Conservation (phyloP, 1,140 invertebrate genomes). For the Pomacea maculata region DNA sequence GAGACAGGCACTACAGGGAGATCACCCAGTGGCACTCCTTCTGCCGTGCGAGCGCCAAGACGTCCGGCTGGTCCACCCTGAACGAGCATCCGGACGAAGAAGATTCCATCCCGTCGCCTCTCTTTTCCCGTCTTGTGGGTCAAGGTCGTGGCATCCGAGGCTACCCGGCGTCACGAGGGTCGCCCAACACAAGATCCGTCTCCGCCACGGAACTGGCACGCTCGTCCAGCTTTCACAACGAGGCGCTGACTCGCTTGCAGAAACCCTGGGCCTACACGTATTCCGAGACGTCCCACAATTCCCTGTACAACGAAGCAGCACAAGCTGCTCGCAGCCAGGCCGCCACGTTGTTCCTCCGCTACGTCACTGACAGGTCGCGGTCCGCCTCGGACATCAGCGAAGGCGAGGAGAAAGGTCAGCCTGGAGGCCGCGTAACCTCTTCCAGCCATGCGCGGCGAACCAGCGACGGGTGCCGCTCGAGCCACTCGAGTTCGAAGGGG, state of each 20-base stretch:
- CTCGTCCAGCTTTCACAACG: conserved; percentile 11
- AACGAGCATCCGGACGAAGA: too few species aligned
- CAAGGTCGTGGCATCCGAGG: too few species aligned
- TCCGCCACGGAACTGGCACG: conserved; percentile 2
- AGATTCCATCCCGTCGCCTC: too few species aligned
- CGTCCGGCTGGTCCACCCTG: too few species aligned
- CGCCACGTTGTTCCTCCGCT: not conserved
- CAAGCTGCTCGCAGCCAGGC: not conserved
- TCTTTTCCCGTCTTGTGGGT: too few species aligned
- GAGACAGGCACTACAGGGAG: conserved; percentile 18
- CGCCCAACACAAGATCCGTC: too few species aligned
- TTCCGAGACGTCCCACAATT: conserved; percentile 5
- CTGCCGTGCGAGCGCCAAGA: not conserved
- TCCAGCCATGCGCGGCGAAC: too few species aligned
- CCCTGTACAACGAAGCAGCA: conserved; percentile 7
- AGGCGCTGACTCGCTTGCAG: conserved; percentile 14
- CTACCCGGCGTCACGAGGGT: too few species aligned
- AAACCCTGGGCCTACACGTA: conserved; percentile 20
- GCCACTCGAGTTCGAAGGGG: too few species aligned
- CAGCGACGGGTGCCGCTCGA: too few species aligned
- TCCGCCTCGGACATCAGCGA: not conserved
- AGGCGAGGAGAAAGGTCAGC: too few species aligned
- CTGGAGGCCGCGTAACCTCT: too few species aligned
- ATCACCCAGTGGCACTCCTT: conserved; percentile 9
- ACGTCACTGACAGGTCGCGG: not conserved